Percentiles rank a stretch among this genome's conserved stretches.
Evolutionary conservation across 2,797 vertebrate genomes (phyloP).

Genomic region (Hemitrygon akajei): DNA sequence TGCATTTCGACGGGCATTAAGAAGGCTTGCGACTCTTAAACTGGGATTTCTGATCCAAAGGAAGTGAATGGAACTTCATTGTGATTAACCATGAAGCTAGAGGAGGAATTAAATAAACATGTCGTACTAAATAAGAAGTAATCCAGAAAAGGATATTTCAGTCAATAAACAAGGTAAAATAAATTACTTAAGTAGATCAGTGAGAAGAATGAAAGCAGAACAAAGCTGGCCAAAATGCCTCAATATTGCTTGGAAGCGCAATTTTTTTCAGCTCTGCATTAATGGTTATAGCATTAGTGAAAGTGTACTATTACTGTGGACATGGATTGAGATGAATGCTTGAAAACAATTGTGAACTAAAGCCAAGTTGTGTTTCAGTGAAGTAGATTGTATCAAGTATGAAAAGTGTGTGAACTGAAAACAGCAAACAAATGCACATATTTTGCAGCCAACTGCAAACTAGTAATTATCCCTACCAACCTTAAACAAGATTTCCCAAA

Average conservation of each 20-base stretch:
- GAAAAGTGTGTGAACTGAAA: background rate
- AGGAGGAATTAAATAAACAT: background rate
- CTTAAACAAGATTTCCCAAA: no score
- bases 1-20: background rate
- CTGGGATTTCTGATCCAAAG: background rate
- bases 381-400: background rate
- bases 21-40: background rate
- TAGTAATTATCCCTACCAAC: no score
- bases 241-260: background rate
- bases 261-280: background rate
- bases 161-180: background rate
- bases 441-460: no score
- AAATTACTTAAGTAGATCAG: background rate
- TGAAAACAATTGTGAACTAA: constrained; percentile 15
- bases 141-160: background rate
- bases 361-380: background rate
- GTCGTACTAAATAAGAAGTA: background rate
- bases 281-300: background rate
- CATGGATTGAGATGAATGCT: background rate
- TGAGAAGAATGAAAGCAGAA: background rate
- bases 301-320: background rate
- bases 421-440: background rate
- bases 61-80: background rate
- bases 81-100: background rate
- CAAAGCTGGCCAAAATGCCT: background rate